Base-by-base conservation (phyloP, 2,888 invertebrate species). In the Chrysodeixis includens region DNA sequence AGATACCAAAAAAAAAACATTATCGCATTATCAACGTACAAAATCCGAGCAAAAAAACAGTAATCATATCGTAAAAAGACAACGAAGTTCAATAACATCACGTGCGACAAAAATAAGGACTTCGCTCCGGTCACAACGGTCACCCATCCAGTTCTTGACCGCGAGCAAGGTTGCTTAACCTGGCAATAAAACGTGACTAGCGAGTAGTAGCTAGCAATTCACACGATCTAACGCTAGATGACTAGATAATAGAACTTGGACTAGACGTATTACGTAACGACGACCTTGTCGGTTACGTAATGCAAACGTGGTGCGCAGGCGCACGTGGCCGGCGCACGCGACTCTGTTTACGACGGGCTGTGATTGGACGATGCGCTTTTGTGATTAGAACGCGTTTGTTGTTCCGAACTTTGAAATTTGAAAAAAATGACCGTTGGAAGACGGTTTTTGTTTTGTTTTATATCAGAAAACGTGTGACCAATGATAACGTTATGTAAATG, bases 221-320 rank as follows among this genome's bases (percentile, higher is more conserved):
- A 53, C 58, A 44, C 49, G 22, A 40, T 32, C 18, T 52, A 53
- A 49, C 46, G 51, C 52, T 66, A 64, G 57, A 63, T 16, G 14
- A 12, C 75, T 72, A 68, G 71, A 76, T 67, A 71, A 76, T 79
- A 73, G 69, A 67, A 51, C 46, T 54, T 46, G 69, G 72, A 58
- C 58, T 62, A 60, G 73, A 77, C 74, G 57, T 8, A 62, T 90
- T 90, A 87, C 85, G 85, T 88, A 90, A 90, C n/a, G 54, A 0
- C 65, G 83, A 83, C 89, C 90, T 88, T 89, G 85, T 56, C 66
- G 59, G 66, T 86, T 87, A 78, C 83, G 83, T 81, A 87, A 87
- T 65, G 57, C 26, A 83, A 88, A 85, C 86, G 86, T 87, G 83
- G 60, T 62, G 76, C 71, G 78, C 68, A 7, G 7, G 70, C 69